A percentile compares a stretch with the other conserved stretches of the same genome.
Conservation (phyloP, 2,888 invertebrate genomes). For the Drosophila nr. medialis region DNA sequence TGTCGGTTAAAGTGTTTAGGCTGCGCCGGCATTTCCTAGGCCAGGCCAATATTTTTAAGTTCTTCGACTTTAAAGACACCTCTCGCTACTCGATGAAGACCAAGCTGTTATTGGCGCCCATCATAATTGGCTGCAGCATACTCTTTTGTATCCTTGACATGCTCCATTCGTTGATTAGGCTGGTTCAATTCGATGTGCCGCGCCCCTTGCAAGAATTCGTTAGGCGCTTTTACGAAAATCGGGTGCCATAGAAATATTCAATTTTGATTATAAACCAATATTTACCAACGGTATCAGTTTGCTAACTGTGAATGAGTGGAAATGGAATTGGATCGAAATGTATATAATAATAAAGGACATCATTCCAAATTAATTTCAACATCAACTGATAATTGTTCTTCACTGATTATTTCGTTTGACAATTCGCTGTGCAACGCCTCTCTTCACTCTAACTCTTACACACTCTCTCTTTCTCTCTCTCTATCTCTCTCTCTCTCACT, state of each 20-base stretch:
- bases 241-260: conserved; percentile 9
- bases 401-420: background rate
- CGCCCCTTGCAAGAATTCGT: conserved; percentile 58
- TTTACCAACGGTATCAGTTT: conserved; percentile 3
- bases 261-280: conserved; percentile 3
- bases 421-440: background rate
- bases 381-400: background rate
- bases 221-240: conserved; percentile 31
- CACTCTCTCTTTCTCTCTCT: background rate
- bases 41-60: conserved; percentile 62
- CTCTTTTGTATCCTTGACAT: conserved; percentile 62
- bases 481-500: background rate
- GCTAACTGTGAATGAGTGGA: conserved; percentile 4
- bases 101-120: conserved; percentile 70
- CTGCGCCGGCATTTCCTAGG: conserved; percentile 68
- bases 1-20: conserved; percentile 59
- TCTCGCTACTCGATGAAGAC: conserved; percentile 54
- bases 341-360: conserved; percentile 20
- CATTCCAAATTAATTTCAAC: conserved; percentile 1
- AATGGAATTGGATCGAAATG: background rate
- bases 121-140: conserved; percentile 58
- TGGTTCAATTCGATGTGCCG: conserved; percentile 66
- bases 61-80: conserved; percentile 71
- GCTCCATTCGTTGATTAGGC: conserved; percentile 53
- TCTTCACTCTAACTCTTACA: background rate